phyloP scores from a whole-genome alignment of 2,797 vertebrate genomes.

The Anomalospiza imberbis region DNA sequence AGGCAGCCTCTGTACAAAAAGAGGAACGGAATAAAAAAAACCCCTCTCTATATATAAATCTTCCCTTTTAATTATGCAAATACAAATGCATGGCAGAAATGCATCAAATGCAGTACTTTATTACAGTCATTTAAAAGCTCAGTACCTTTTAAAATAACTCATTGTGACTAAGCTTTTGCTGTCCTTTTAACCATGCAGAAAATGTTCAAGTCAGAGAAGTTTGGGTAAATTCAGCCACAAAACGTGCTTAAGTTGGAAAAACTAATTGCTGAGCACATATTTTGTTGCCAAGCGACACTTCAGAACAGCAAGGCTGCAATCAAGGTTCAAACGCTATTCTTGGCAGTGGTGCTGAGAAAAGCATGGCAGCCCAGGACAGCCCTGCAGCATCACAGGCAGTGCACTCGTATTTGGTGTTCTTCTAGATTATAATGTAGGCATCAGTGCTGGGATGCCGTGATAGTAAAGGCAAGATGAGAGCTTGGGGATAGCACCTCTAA shows the following conservation, averaged over 20 bases:
- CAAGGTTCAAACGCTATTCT: background rate
- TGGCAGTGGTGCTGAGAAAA: background rate
- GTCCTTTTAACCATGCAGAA: background rate
- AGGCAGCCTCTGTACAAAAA: background rate
- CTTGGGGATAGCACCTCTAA: background rate
- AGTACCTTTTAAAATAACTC: slow-evolving; percentile 17
- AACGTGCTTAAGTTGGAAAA: background rate
- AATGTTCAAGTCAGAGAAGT: background rate
- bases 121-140: background rate
- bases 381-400: background rate
- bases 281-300: slow-evolving; percentile 25
- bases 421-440: fast-evolving
- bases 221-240: background rate
- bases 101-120: background rate
- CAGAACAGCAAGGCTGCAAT: background rate
- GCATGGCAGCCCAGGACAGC: background rate
- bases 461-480: background rate
- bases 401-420: fast-evolving
- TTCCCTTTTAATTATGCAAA: background rate
- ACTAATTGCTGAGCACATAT: background rate
- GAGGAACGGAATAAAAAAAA: background rate
- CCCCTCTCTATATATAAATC: background rate
- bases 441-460: background rate
- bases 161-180: background rate
- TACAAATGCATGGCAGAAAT: background rate